These are phyloP conservation scores for Onychomys torridus DNA, from an alignment of 2,797 vertebrate species.

Conservation along the genomic window DNA sequence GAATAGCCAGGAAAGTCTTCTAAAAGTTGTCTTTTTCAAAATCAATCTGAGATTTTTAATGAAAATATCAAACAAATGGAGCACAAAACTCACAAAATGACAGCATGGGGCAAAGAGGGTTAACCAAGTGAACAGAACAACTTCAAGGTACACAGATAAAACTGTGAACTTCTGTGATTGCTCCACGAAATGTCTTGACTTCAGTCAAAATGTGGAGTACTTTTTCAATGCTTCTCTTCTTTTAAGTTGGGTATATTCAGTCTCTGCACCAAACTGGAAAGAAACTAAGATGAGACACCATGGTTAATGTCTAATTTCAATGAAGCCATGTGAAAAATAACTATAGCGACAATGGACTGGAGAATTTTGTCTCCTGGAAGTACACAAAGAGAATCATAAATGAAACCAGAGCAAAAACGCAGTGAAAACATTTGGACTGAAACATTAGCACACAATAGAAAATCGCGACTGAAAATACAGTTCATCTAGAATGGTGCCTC, in stretches of 20 bases:
- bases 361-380: neutral
- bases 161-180: neutral
- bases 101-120: neutral
- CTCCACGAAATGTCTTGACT: neutral
- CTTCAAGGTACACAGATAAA: neutral
- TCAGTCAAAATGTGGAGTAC: neutral
- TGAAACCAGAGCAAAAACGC: neutral
- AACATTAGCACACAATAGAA: neutral
- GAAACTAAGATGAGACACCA: neutral
- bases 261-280: neutral
- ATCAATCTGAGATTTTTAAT: neutral
- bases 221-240: neutral
- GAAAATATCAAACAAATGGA: neutral
- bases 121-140: neutral
- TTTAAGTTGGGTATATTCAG: neutral
- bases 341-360: neutral
- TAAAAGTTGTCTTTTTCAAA: slow-evolving; percentile 9
- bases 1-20: neutral
- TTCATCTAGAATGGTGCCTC: neutral
- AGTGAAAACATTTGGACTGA: neutral
- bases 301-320: neutral
- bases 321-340: neutral
- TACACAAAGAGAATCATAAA: neutral
- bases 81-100: neutral
- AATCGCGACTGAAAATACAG: neutral